phyloP scores from a whole-genome alignment of 1,140 invertebrate species.

The Eulimnadia texana region DNA sequence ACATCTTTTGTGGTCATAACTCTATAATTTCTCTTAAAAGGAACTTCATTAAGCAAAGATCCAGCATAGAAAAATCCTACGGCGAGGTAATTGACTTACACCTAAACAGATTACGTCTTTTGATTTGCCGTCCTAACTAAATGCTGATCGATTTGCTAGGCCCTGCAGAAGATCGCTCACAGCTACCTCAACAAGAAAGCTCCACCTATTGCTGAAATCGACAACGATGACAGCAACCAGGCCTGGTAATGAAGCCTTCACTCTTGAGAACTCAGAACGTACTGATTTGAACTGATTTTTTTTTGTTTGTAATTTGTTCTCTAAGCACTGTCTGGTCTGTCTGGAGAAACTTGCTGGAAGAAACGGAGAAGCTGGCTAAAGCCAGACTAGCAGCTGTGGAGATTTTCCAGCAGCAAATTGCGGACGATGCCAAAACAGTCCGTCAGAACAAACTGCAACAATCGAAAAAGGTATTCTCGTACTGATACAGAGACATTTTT shows the following conservation, averaged over 20 bases:
- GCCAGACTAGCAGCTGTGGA: constrained; percentile 80
- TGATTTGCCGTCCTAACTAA: neutral
- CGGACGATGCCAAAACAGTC: constrained; percentile 76
- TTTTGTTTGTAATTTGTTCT: constrained; percentile 16
- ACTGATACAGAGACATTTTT: neutral
- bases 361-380: constrained; percentile 83
- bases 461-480: constrained; percentile 58
- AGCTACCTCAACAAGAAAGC: constrained; percentile 84
- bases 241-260: constrained; percentile 57
- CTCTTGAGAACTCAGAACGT: too few species aligned
- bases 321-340: constrained; percentile 90
- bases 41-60: constrained; percentile 78
- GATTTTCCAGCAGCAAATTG: constrained; percentile 83
- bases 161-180: constrained; percentile 73
- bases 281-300: too few species aligned
- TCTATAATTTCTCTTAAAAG: constrained; percentile 34
- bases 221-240: constrained; percentile 71
- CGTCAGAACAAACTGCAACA: constrained; percentile 67
- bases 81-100: constrained; percentile 51
- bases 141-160: constrained; percentile 40
- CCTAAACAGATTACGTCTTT: neutral
- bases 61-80: constrained; percentile 85
- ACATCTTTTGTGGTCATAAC: neutral
- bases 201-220: constrained; percentile 74
- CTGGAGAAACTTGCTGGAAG: constrained; percentile 84